These are phyloP conservation scores for Pristiophorus japonicus DNA, from an alignment of 2,113 vertebrate species.

Conservation along the genomic window DNA sequence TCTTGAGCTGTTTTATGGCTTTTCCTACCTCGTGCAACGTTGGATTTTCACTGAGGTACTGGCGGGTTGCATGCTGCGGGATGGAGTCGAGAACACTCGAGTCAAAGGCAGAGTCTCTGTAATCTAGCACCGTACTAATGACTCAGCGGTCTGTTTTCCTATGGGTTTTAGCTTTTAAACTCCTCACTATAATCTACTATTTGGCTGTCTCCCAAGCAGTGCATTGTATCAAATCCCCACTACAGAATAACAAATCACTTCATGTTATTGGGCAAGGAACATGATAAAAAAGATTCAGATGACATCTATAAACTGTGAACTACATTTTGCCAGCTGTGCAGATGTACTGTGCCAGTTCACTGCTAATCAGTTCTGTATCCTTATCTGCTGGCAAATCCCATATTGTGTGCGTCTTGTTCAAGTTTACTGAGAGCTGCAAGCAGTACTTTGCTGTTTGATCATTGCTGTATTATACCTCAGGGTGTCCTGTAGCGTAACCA, in stretches of 20 bases:
- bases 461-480: neutral
- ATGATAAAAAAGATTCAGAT: neutral
- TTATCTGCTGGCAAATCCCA: neutral
- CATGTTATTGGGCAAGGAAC: neutral
- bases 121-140: neutral
- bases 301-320: conserved; percentile 11
- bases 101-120: too few relatives aligned
- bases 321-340: neutral
- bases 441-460: neutral
- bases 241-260: conserved; percentile 27
- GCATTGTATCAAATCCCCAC: neutral
- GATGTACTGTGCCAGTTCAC: neutral
- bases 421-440: neutral
- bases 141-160: neutral
- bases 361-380: neutral
- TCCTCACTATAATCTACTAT: conserved; percentile 19
- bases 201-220: conserved; percentile 10
- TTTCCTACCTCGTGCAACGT: too few relatives aligned
- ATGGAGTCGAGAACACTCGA: too few relatives aligned
- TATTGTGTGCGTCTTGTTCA: neutral
- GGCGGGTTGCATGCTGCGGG: too few relatives aligned
- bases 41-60: too few relatives aligned
- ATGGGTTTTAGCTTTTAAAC: conserved; percentile 6
- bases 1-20: too few relatives aligned
- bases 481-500: neutral